Percentiles rank a stretch among this genome's conserved stretches.
Evolutionary conservation across 2,113 vertebrate species (phyloP).

Genomic region (Aviceda subcristata): DNA sequence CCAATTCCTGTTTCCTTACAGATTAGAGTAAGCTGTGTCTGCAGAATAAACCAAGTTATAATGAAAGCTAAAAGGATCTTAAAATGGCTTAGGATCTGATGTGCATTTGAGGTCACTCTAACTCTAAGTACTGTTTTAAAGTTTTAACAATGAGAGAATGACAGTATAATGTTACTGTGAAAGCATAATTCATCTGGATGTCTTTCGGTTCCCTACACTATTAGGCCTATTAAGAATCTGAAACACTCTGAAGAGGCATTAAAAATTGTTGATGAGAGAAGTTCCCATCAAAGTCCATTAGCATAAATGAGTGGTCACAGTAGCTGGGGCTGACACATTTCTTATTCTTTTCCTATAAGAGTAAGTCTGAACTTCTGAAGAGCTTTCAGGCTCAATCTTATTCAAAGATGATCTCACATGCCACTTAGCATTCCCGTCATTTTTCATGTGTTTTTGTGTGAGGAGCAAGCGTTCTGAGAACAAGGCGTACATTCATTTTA

Average conservation of each 20-base stretch:
- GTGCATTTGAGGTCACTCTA: not conserved
- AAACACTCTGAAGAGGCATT: conserved; percentile 19
- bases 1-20: not conserved
- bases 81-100: not conserved
- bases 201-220: not conserved
- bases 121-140: not conserved
- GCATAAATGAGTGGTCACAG: conserved; percentile 22
- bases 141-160: not conserved
- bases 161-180: not conserved
- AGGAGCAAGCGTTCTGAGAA: not conserved
- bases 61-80: not conserved
- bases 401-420: conserved; percentile 14
- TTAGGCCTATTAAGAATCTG: conserved; percentile 11
- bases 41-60: not conserved
- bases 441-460: not conserved
- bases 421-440: not conserved
- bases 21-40: not conserved
- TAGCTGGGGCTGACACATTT: not conserved
- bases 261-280: conserved; percentile 13
- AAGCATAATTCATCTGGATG: not conserved
- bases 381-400: conserved; percentile 37
- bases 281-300: conserved; percentile 44
- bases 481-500: not conserved
- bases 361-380: conserved; percentile 9
- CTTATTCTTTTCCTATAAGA: not conserved